A percentile compares a stretch with the other conserved stretches of the same genome.
phyloP scores from a whole-genome alignment of 2,888 invertebrate species.

The Bhutanitis thaidina region DNA sequence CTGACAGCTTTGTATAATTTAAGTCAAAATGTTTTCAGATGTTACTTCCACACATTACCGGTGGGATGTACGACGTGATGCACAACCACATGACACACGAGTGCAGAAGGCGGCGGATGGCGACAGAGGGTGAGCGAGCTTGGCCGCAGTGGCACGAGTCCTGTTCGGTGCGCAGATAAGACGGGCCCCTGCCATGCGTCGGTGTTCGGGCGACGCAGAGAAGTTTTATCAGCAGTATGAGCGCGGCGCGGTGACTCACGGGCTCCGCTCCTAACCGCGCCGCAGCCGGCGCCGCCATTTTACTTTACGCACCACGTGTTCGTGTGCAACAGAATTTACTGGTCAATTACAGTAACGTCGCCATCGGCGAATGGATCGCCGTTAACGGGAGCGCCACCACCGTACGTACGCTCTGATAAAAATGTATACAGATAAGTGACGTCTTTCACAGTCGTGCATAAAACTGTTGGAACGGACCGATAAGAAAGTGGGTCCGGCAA shows the following conservation, averaged over 20 bases:
- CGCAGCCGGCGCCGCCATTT: constrained; percentile 63
- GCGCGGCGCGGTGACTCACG: constrained; percentile 34
- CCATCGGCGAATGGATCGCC: background rate
- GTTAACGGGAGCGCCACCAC: background rate
- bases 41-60: too few species aligned
- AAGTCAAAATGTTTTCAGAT: too few species aligned
- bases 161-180: background rate
- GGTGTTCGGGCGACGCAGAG: constrained; percentile 15
- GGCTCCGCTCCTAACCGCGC: constrained; percentile 23
- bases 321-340: constrained; percentile 26
- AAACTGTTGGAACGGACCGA: background rate
- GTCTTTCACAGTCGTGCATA: constrained; percentile 2
- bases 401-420: constrained; percentile 23
- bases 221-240: constrained; percentile 34
- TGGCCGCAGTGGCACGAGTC: too few species aligned
- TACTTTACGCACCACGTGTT: constrained; percentile 71
- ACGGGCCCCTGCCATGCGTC: background rate
- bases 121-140: too few species aligned
- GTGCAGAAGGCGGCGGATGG: too few species aligned
- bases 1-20: too few species aligned
- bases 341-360: background rate
- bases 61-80: too few species aligned
- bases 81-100: too few species aligned
- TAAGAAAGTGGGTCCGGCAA: background rate
- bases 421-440: constrained; percentile 9